Percentiles rank a stretch among this genome's conserved stretches.
These are phyloP conservation scores for Allolobophora icterica DNA, from an alignment of 2,888 invertebrate species.

Conservation along the genomic window DNA sequence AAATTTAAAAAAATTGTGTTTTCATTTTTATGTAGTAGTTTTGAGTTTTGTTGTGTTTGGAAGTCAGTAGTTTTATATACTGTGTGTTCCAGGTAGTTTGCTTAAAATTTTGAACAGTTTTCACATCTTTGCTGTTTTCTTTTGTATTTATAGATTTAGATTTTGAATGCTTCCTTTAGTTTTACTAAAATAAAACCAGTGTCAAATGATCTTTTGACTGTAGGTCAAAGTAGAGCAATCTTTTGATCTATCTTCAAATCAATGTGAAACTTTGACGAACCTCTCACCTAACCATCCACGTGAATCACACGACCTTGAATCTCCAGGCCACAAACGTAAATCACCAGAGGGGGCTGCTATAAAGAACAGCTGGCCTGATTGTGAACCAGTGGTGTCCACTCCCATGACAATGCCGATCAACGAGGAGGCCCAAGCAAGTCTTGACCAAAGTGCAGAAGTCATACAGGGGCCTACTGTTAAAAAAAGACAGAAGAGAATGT, in stretches of 20 bases:
- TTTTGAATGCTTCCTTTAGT: background rate
- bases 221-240: background rate
- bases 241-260: background rate
- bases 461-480: background rate
- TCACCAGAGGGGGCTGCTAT: background rate
- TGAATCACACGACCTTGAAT: background rate
- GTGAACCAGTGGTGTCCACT: background rate
- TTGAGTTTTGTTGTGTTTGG: background rate
- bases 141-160: background rate
- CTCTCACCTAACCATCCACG: background rate
- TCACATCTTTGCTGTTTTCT: background rate
- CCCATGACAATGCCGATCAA: background rate
- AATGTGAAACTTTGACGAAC: background rate
- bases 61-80: background rate
- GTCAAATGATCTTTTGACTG: background rate
- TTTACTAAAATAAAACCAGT: background rate
- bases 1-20: background rate
- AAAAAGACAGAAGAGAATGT: slow-evolving; percentile 1
- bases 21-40: background rate
- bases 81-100: background rate
- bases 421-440: background rate
- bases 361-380: too few relatives aligned
- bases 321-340: background rate
- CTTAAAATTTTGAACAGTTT: background rate
- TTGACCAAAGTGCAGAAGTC: background rate